These are phyloP conservation scores for Dasypogon diadema DNA, from an alignment of 2,888 invertebrate species.

Conservation along the genomic window DNA sequence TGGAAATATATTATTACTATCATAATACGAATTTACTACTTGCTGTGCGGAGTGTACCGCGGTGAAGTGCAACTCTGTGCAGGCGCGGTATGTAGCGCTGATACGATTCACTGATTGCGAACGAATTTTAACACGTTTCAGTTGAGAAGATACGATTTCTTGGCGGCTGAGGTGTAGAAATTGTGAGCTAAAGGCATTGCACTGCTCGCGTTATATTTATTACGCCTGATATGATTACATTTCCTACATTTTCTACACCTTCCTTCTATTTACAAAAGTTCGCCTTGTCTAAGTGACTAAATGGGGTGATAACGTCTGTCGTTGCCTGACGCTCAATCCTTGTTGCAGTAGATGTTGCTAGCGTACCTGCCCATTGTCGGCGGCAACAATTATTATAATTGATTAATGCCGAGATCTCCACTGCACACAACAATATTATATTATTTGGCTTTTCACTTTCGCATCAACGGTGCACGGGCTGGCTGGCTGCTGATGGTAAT, in stretches of 20 bases:
- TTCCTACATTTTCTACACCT: constrained; percentile 46
- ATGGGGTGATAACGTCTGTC: neutral
- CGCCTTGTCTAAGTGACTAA: neutral
- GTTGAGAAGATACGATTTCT: constrained; percentile 38
- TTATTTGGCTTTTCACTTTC: constrained; percentile 46
- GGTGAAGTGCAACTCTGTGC: neutral
- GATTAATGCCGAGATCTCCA: constrained; percentile 33
- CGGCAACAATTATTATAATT: constrained; percentile 40
- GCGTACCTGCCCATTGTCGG: constrained; percentile 43
- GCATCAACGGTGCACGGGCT: neutral
- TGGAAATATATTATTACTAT: constrained; percentile 49
- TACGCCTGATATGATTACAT: constrained; percentile 35
- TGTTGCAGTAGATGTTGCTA: too few species aligned
- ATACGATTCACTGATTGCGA: constrained; percentile 41
- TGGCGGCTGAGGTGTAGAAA: constrained; percentile 11
- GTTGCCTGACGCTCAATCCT: neutral
- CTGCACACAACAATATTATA: constrained; percentile 21
- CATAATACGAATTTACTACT: constrained; percentile 48
- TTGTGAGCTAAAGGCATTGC: neutral
- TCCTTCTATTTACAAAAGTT: constrained; percentile 36
- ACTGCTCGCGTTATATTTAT: constrained; percentile 34
- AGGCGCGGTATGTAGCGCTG: constrained; percentile 6
- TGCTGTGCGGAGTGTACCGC: constrained; percentile 14
- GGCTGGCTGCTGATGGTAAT: constrained; percentile 17
- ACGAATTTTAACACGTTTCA: constrained; percentile 50